Conservation (phyloP, 2,797 vertebrate genomes). For the Cyprinella venusta region DNA sequence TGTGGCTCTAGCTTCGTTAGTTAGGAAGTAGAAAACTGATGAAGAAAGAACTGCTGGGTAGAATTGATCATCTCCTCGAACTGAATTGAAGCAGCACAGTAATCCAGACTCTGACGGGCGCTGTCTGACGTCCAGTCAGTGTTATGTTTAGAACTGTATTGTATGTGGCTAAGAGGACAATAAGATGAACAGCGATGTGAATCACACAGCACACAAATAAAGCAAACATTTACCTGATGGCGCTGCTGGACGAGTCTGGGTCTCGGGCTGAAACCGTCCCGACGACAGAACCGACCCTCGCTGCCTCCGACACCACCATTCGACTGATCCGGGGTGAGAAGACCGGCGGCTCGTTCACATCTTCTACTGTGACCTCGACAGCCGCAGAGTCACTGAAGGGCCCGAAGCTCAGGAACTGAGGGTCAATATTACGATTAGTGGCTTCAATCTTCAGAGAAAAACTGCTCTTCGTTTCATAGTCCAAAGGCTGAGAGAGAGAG, state of each 20-base stretch:
- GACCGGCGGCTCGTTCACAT: slow-evolving; percentile 91
- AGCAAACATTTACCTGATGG: slow-evolving; percentile 82
- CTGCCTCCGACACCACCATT: slow-evolving; percentile 92
- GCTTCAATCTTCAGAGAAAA: slow-evolving; percentile 91
- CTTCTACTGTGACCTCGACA: slow-evolving; percentile 89
- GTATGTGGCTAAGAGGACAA: neutral
- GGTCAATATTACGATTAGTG: slow-evolving; percentile 90
- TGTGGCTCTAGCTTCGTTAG: too few relatives aligned
- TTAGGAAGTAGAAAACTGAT: too few relatives aligned
- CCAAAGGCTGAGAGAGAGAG: slow-evolving; percentile 77
- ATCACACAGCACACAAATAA: neutral
- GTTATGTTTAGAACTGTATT: neutral
- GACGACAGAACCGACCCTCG: slow-evolving; percentile 87
- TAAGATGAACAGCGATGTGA: neutral
- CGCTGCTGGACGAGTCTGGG: slow-evolving; percentile 87
- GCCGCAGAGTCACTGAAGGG: slow-evolving; percentile 89
- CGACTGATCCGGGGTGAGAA: slow-evolving; percentile 82
- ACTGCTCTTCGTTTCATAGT: slow-evolving; percentile 91
- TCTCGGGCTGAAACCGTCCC: slow-evolving; percentile 91
- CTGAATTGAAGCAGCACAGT: neutral
- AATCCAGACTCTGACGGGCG: neutral
- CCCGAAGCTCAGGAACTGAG: slow-evolving; percentile 88
- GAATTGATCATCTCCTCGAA: too few relatives aligned
- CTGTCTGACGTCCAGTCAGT: too few relatives aligned
- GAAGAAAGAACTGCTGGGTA: too few relatives aligned